Base-by-base conservation (phyloP, 2,888 invertebrate genomes). In the Agonum fuliginosum region DNA sequence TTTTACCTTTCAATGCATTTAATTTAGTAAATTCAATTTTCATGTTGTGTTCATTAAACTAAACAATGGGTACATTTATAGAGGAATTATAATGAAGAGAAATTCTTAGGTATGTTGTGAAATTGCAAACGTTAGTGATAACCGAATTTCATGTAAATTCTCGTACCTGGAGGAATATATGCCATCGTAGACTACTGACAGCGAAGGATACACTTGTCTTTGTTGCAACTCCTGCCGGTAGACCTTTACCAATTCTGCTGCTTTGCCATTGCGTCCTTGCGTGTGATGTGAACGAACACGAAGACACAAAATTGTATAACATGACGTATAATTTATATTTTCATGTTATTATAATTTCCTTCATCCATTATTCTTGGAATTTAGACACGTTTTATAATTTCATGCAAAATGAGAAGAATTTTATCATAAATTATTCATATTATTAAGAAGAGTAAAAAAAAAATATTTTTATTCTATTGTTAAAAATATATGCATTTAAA, bases 111-210 rank as follows among this genome's bases (percentile, higher is more conserved):
- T 17, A 46, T 46, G 46, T 17, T 17, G 17, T 17, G 46, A 46
- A 46, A 46, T 46, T 54, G 22, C 24, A 12, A 20, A 1, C 54
- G 54, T 22, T 22, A 54, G 54, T 54, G 54, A 54, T 54, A 54
- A 54, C 22, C 22, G 54, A 54, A 22, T 54, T 54, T 54, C 54
- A 54, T 54, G 54, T 54, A 22, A 54, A 54, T 22, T 54, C 54
- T 1, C 17, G 17, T 54, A 54, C 54, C 54, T 54, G 22, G n/a
- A 54, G 54, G 24, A 54, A 54, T 54, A 54, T n/a, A n/a, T n/a
- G n/a, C n/a, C 1, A 22, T 12, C 54, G 54, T 2, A 12, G 14
- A 8, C 17, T 30, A 1, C 46, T 46, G 46, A 12, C 46, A 46
- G 17, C 46, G 0, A 17, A 17, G 46, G 14, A 46, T 41, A 41